Evolutionary conservation across 1,140 invertebrate species (phyloP).

Genomic region (Meteorus sp.): DNA sequence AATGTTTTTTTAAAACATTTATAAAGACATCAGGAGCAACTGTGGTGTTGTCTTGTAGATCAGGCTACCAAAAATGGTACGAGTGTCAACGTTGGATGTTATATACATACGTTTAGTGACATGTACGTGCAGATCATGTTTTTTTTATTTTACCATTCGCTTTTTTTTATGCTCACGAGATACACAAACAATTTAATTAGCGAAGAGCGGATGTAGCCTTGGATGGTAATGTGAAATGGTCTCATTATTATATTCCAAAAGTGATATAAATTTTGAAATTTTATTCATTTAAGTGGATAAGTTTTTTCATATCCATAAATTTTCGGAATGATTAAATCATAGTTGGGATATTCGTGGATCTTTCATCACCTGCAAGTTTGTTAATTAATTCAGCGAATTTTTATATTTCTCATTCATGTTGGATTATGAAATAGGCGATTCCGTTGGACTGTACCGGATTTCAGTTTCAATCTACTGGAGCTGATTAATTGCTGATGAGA

Average conservation of each 20-base stretch:
- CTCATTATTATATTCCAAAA: not conserved
- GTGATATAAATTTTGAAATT: not conserved
- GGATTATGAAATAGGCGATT: too few species aligned
- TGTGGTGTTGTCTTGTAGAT: not conserved
- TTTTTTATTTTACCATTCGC: not conserved
- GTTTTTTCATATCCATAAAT: too few species aligned
- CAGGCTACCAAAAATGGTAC: slow-evolving; percentile 11
- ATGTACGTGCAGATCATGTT: not conserved
- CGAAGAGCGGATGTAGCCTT: not conserved
- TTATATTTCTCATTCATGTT: too few species aligned
- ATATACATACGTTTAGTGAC: not conserved
- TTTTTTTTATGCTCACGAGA: not conserved
- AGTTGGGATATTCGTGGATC: too few species aligned
- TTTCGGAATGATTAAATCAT: too few species aligned
- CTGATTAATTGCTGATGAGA: too few species aligned
- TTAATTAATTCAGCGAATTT: too few species aligned
- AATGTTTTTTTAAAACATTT: not conserved
- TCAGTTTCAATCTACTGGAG: too few species aligned
- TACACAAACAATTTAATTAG: not conserved
- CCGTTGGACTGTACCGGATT: too few species aligned
- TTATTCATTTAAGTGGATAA: too few species aligned
- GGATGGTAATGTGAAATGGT: not conserved
- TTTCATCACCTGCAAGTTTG: too few species aligned
- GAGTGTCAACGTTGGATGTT: too few species aligned
- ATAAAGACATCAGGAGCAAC: not conserved